These are phyloP conservation scores for Protodeltote pygarga DNA, from an alignment of 2,888 invertebrate species.

Conservation along the genomic window DNA sequence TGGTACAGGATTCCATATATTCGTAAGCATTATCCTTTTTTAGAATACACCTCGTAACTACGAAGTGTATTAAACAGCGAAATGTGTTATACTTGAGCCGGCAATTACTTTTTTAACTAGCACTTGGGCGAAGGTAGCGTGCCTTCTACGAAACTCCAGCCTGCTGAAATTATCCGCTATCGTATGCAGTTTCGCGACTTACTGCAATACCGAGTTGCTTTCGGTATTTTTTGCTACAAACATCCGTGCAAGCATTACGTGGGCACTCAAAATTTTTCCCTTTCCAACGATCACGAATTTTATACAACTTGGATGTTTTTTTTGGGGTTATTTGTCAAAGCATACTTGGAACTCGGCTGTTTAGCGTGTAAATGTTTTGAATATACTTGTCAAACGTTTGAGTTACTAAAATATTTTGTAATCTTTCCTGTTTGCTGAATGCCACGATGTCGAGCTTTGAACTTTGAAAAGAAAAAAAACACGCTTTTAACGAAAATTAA, in stretches of 20 bases:
- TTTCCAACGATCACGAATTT: slow-evolving; percentile 19
- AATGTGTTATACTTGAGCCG: slow-evolving; percentile 33
- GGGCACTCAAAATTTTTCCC: slow-evolving; percentile 12
- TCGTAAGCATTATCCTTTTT: too few relatives aligned
- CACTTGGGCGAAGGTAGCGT: slow-evolving; percentile 26
- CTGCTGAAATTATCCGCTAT: slow-evolving; percentile 31
- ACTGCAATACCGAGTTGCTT: slow-evolving; percentile 13
- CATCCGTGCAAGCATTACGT: slow-evolving; percentile 18
- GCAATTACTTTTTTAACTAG: slow-evolving; percentile 42
- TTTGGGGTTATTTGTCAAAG: slow-evolving; percentile 42
- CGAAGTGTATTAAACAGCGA: slow-evolving; percentile 26
- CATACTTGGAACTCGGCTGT: slow-evolving; percentile 40
- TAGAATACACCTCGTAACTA: slow-evolving; percentile 9
- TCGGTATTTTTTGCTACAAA: slow-evolving; percentile 15
- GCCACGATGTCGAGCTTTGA: too few relatives aligned
- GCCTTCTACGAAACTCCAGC: slow-evolving; percentile 32
- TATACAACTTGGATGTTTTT: slow-evolving; percentile 27
- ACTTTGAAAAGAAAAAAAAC: too few relatives aligned
- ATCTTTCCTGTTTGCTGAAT: slow-evolving; percentile 11
- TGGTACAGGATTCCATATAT: too few relatives aligned
- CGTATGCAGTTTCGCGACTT: slow-evolving; percentile 34
- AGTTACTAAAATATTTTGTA: slow-evolving; percentile 17
- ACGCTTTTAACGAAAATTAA: too few relatives aligned
- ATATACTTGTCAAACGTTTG: slow-evolving; percentile 19
- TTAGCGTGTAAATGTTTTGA: slow-evolving; percentile 41